Conservation (phyloP, 1,140 invertebrate genomes). For the Platorchestia sp. region DNA sequence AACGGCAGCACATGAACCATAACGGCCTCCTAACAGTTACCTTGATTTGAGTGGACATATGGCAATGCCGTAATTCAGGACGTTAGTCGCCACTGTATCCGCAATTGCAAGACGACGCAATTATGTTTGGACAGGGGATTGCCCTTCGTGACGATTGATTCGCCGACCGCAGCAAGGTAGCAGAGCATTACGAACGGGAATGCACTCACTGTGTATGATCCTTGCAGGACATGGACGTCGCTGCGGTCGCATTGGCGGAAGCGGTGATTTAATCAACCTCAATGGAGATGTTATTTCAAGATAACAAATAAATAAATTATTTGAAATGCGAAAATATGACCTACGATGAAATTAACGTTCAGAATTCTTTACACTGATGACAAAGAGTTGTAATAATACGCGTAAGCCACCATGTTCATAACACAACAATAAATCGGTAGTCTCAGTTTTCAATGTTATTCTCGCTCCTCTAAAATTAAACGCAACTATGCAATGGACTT, state of each 20-base stretch:
- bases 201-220: background rate
- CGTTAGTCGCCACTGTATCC: background rate
- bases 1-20: slow-evolving; percentile 21
- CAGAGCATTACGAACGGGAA: background rate
- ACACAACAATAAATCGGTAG: background rate
- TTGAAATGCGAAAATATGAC: background rate
- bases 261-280: too few species aligned
- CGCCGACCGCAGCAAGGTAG: background rate
- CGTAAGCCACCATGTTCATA: too few species aligned
- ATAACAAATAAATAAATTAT: background rate
- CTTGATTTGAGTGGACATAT: slow-evolving; percentile 12
- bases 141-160: background rate
- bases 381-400: too few species aligned
- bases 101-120: background rate
- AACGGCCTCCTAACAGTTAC: slow-evolving; percentile 10
- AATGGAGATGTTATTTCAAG: background rate
- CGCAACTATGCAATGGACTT: background rate
- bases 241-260: background rate
- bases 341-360: too few species aligned
- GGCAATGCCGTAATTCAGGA: background rate
- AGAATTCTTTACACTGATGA: too few species aligned
- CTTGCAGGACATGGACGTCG: background rate
- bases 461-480: background rate
- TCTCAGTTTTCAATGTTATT: background rate
- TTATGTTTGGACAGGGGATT: background rate